Evolutionary conservation across 53 echinoderm and acorn worm species (phyloP).

Genomic region (Apostichopus leukothele): DNA sequence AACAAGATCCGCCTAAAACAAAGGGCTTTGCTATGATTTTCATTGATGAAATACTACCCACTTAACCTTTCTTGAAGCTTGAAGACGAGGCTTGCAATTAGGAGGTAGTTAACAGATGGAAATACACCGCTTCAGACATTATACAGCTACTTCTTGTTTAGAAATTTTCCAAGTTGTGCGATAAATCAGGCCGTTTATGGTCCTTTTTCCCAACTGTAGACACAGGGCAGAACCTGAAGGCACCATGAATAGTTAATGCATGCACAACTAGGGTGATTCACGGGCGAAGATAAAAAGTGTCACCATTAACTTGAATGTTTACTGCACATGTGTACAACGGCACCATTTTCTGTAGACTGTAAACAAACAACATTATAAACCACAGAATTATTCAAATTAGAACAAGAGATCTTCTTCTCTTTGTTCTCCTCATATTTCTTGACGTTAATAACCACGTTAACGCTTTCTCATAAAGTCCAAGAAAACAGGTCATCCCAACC

Average conservation of each 20-base stretch:
- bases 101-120: constrained; percentile 37
- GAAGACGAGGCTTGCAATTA: constrained; percentile 29
- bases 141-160: constrained; percentile 38
- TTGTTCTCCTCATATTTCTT: background rate
- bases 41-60: constrained; percentile 36
- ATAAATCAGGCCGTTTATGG: constrained; percentile 32
- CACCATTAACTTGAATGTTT: constrained; percentile 11
- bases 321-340: constrained; percentile 16
- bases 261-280: constrained; percentile 28
- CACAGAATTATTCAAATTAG: constrained; percentile 11
- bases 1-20: background rate
- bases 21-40: background rate
- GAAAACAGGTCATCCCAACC: no score
- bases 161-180: constrained; percentile 26
- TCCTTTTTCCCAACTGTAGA: background rate
- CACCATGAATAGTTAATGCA: constrained; percentile 37
- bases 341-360: constrained; percentile 8
- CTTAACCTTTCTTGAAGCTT: constrained; percentile 41
- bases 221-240: background rate
- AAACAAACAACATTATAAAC: constrained; percentile 15
- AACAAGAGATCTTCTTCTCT: background rate
- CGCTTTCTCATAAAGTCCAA: no score
- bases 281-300: constrained; percentile 3
- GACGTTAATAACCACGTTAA: no score
- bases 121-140: constrained; percentile 31